Base-by-base conservation (phyloP, 1,140 invertebrate species). In the Acromyrmex charruanus region DNA sequence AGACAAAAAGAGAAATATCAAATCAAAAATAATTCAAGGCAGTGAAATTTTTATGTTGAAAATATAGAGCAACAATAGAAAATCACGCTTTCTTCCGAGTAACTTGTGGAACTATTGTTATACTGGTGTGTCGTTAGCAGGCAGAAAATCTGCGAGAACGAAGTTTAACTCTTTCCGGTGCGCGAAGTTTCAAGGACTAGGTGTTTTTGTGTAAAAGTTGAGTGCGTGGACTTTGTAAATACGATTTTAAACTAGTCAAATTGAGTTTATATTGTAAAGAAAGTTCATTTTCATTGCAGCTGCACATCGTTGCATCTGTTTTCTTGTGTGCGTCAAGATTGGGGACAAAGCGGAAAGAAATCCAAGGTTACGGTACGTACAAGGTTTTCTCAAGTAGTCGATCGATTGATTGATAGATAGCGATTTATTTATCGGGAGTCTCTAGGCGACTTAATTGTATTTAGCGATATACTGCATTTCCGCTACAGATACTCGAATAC, bases 311-410 rank as follows among this genome's bases (percentile, higher is more conserved):
- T 28, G 3, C 7, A 25, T 58, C 21, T 79, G 39, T 3, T 51
- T 75, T 28, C 35, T 35, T 49, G 58, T 39, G 31, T 39, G 28
- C 39, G 58, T 88, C 89, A 63, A 81, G 86, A 81, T 85, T 90
- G 87, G 90, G 80, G 88, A 80, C 88, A 44, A 58, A n/a, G n/a
- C 53, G 18, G 71, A 72, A 86, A 68, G 63, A 21, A 75, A 39
- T 31, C 59, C 44, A 72, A 86, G 89, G 35, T 68, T 58, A 82
- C 21, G 82, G 89, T 91, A 90, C 2, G 89, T 85, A 86, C 28
- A 72, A 65, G 16, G 75, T 53, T 84, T 77, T 35, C 18, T 53
- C 31, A n/a, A 44, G 4, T 53, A 10, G 9, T 25, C 7, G 12
- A 44, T 25, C 21, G 53, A 35, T 59, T 55, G 14, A 59, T 88